phyloP scores from a whole-genome alignment of 2,888 invertebrate species.

The Macrosiphum euphorbiae region DNA sequence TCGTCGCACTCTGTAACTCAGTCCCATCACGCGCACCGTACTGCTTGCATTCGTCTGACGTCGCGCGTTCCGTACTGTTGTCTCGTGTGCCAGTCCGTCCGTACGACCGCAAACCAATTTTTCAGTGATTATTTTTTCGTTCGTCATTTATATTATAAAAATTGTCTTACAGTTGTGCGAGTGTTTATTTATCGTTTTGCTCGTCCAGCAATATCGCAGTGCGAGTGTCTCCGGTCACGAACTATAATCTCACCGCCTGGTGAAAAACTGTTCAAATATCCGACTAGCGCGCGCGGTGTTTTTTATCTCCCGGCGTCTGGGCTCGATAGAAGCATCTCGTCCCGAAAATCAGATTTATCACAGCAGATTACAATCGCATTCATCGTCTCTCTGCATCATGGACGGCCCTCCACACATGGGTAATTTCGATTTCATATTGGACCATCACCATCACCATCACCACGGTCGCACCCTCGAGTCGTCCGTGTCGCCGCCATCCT shows the following conservation, averaged over 20 bases:
- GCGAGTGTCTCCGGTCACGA: background rate
- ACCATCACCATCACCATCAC: conserved; percentile 47
- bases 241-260: background rate
- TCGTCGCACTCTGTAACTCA: background rate
- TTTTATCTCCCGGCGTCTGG: background rate
- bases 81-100: background rate
- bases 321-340: background rate
- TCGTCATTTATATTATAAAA: background rate
- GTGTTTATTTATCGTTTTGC: background rate
- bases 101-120: background rate
- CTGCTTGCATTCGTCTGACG: background rate
- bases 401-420: conserved; percentile 44
- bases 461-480: conserved; percentile 27
- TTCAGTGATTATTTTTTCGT: background rate
- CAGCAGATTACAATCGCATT: background rate
- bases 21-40: background rate
- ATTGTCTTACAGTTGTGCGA: background rate
- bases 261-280: background rate
- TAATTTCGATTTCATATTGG: conserved; percentile 54
- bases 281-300: background rate
- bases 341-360: background rate
- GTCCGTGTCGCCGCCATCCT: conserved; percentile 44
- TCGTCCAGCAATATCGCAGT: background rate
- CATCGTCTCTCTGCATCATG: background rate
- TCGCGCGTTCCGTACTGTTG: background rate